Base-by-base conservation (phyloP, 2,888 invertebrate species). In the Ryuthela nishihirai region DNA sequence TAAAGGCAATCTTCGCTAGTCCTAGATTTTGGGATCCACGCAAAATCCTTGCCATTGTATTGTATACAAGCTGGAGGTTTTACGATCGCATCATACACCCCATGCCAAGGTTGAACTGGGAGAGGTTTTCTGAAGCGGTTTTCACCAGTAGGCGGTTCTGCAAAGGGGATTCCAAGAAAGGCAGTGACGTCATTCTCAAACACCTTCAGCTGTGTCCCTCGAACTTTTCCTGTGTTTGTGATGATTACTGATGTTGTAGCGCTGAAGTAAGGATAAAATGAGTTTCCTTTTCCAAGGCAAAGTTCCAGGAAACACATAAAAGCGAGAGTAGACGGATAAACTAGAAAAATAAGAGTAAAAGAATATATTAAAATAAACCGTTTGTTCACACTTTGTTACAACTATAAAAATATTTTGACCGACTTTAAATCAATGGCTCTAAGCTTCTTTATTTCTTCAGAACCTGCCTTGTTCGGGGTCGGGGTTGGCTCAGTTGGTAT, bases 1-100 rank as follows among this genome's bases (percentile, higher is more conserved):
- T 85, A 87, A 34, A 92, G 76, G 67, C 92, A 92, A 72, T 91
- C 85, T 73, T 92, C 91, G 3, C 61, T 65, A 2, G 46, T 53
- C 12, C 26, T 18, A 10, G 24, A 18, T 12, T 39, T 23, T 3
- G 48, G 26, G 2, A 49, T 12, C 46, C 58, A 58, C 18, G 18
- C 17, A 20, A 25, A 46, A 25, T 52, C 36, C 15, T 32, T n/a
- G 18, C 18, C 26, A 1, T 43, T 44, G 20, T 42, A 46, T 32
- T 64, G 64, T 26, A 58, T 45, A 20, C 64, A 64, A 9, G 56
- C 47, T 3, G 38, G 18, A 0, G 61, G 52, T 34, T 50, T 49
- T 12, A 26, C 18, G 1, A 46, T 43, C 0, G 58, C 64, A 7
- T 39, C 39, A 3, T 50, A 15, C 3, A 49, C 18, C 1, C 54